A percentile compares a stretch with the other conserved stretches of the same genome.
These are phyloP conservation scores for Poecile atricapillus DNA, from an alignment of 2,113 vertebrate genomes.

Conservation along the genomic window DNA sequence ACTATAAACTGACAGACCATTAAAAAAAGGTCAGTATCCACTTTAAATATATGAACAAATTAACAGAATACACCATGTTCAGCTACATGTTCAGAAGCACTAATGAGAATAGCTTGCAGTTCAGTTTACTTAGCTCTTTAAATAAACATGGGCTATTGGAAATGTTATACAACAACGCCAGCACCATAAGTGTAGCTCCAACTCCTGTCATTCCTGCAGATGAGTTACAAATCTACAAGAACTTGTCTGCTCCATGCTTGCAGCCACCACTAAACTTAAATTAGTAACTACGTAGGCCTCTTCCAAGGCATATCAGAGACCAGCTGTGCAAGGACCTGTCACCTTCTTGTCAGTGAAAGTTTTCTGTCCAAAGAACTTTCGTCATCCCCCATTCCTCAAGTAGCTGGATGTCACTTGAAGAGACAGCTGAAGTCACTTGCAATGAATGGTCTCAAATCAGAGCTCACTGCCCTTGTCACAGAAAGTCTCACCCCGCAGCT, in stretches of 20 bases:
- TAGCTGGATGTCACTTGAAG: conserved; percentile 93
- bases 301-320: conserved; percentile 81
- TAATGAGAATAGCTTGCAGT: conserved; percentile 63
- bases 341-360: conserved; percentile 93
- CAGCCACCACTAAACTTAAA: conserved; percentile 79
- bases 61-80: conserved; percentile 35
- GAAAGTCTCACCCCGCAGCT: conserved; percentile 86
- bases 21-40: conserved; percentile 10
- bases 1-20: conserved; percentile 17
- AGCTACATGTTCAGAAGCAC: conserved; percentile 40
- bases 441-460: conserved; percentile 96
- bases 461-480: conserved; percentile 92
- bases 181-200: conserved; percentile 57
- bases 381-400: conserved; percentile 83
- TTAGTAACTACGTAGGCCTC: conserved; percentile 82
- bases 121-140: conserved; percentile 66
- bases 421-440: conserved; percentile 94
- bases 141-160: conserved; percentile 69
- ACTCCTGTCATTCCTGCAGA: conserved; percentile 67
- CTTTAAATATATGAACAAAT: conserved; percentile 52
- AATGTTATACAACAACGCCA: conserved; percentile 59
- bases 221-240: conserved; percentile 68
- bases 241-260: conserved; percentile 69
- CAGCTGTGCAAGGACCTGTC: conserved; percentile 92
- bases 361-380: conserved; percentile 94